These are phyloP conservation scores for Cylloceria caligata DNA, from an alignment of 2,888 invertebrate species.

Conservation along the genomic window DNA sequence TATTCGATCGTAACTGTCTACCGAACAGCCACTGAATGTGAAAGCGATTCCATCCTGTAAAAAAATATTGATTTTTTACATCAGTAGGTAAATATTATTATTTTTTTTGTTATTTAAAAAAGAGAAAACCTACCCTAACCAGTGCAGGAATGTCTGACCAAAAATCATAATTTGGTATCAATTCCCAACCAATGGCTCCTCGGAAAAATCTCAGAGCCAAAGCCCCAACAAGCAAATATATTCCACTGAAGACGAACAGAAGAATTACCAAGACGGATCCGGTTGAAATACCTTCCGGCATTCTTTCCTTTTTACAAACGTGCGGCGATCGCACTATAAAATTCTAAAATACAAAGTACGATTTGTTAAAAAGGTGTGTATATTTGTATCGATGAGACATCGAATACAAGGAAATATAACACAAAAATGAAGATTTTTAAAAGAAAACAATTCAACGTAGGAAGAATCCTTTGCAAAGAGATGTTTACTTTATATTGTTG, in stretches of 20 bases:
- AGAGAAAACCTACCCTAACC: constrained; percentile 87
- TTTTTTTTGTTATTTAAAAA: too few species aligned
- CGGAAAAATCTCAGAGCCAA: constrained; percentile 88
- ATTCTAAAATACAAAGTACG: constrained; percentile 64
- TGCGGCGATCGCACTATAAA: constrained; percentile 85
- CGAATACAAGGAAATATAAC: background rate
- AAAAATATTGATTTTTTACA: constrained; percentile 26
- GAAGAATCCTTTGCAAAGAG: background rate
- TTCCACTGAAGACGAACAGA: constrained; percentile 86
- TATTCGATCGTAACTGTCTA: constrained; percentile 86
- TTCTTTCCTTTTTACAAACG: constrained; percentile 85
- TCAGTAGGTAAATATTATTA: background rate
- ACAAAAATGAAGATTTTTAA: too few species aligned
- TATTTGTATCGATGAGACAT: background rate
- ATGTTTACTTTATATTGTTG: too few species aligned
- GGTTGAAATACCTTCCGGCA: constrained; percentile 85
- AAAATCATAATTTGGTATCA: constrained; percentile 91
- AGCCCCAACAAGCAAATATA: constrained; percentile 89
- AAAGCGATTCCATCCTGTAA: constrained; percentile 89
- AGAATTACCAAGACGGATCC: constrained; percentile 89
- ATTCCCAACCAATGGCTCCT: constrained; percentile 90
- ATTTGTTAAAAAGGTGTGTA: background rate
- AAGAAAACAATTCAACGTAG: background rate
- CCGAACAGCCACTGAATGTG: constrained; percentile 87
- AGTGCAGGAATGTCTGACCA: constrained; percentile 90